A percentile compares a stretch with the other conserved stretches of the same genome.
Evolutionary conservation across 2,888 invertebrate species (phyloP).

Genomic region (Zaprionus lineosus): DNA sequence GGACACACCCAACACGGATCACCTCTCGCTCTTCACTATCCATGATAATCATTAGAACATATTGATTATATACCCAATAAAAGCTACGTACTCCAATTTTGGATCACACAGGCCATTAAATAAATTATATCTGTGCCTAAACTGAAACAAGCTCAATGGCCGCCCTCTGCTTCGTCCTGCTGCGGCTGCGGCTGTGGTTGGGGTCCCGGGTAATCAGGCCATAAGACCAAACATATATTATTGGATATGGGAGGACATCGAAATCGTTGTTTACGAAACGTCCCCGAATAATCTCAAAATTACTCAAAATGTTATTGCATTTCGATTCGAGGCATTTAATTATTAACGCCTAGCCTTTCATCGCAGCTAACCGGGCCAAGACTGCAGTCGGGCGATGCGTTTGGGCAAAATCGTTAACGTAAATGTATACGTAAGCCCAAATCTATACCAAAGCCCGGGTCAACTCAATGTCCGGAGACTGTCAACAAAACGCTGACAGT

Average conservation of each 20-base stretch:
- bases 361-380: conserved; percentile 17
- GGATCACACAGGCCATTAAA: conserved; percentile 3
- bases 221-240: too few species aligned
- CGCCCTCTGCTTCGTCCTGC: too few species aligned
- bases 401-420: too few species aligned
- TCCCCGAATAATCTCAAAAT: conserved; percentile 40
- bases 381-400: too few species aligned
- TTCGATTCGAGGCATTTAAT: conserved; percentile 48
- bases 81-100: background rate
- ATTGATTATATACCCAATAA: background rate
- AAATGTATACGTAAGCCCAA: background rate
- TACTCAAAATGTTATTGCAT: conserved; percentile 68
- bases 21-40: too few species aligned
- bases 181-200: too few species aligned
- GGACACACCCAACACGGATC: too few species aligned
- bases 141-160: too few species aligned
- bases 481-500: conserved; percentile 70
- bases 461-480: conserved; percentile 40
- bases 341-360: conserved; percentile 52
- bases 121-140: conserved; percentile 2
- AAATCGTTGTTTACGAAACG: conserved; percentile 25
- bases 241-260: too few species aligned
- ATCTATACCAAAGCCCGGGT: conserved; percentile 22
- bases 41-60: background rate
- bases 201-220: too few species aligned